Evolutionary conservation across 1,140 invertebrate species (phyloP).

Genomic region (Uloborus diversus): DNA sequence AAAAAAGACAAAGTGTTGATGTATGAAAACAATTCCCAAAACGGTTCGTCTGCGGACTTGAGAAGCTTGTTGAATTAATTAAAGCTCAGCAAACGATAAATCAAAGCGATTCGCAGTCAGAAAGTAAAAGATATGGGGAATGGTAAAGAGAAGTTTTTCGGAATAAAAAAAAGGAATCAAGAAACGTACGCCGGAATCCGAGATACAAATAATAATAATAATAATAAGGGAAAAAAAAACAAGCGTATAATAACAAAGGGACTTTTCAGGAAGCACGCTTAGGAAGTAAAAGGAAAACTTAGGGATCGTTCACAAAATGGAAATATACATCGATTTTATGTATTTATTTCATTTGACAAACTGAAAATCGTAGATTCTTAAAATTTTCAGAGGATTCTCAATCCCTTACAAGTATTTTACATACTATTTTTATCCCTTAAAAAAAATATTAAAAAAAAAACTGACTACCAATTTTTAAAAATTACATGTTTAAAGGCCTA

Average conservation of each 20-base stretch:
- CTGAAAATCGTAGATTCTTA: too few relatives aligned
- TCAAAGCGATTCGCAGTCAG: constrained; percentile 47
- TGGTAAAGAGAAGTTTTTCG: constrained; percentile 20
- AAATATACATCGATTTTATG: too few relatives aligned
- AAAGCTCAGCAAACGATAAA: constrained; percentile 55
- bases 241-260: constrained; percentile 45
- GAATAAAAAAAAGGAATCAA: constrained; percentile 9
- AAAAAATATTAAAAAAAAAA: too few relatives aligned
- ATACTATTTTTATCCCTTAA: too few relatives aligned
- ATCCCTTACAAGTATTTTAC: too few relatives aligned
- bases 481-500: too few relatives aligned
- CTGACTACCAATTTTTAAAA: too few relatives aligned
- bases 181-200: constrained; percentile 15
- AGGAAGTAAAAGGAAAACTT: neutral
- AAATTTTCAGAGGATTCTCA: too few relatives aligned
- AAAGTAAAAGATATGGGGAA: constrained; percentile 45
- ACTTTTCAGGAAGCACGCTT: constrained; percentile 6
- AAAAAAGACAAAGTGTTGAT: constrained; percentile 42
- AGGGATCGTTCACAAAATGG: constrained; percentile 22
- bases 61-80: constrained; percentile 56
- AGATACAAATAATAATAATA: constrained; percentile 29
- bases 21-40: constrained; percentile 55
- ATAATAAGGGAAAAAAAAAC: constrained; percentile 23
- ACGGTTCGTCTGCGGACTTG: constrained; percentile 44
- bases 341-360: too few relatives aligned